Evolutionary conservation across 2,797 vertebrate genomes (phyloP), one percentile per base, ranked within the genome.

Genomic region (Apogon talboti): DNA sequence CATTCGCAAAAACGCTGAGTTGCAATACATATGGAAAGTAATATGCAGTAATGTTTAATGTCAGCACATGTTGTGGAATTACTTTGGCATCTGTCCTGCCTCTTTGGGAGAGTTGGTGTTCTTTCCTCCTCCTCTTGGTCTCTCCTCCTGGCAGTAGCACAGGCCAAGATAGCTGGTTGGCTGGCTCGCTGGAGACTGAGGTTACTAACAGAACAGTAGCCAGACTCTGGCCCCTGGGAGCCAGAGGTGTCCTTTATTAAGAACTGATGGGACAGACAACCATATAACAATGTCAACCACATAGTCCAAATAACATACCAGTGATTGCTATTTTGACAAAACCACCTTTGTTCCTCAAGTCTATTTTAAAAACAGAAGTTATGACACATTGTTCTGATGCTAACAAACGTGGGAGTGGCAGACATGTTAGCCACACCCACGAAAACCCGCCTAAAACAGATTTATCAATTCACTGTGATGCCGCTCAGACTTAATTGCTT

Each of bases 11-110:
- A 92, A 85, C 53, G 92, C 93, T 92, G 93, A 94, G 83, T 94
- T 94, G 92, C 92, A 87, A 71, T 86, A 87, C 90, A 89, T 93
- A 93, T 93, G 93, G 94, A 94, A 95, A 94, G 92, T 90, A 91
- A 94, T 93, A 89, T 91, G 88, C 89, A 81, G 89, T 87, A 91
- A 92, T 92, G 92, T 92, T 94, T 92, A 94, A 93, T 92, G 93
- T 95, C 93, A 94, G 93, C 93, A 94, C 92, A 93, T 93, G 93
- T 93, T 92, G 92, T 68, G 81, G 87, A 94, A 92, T 94, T 92
- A 93, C 88, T 93, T 91, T 94, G 93, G 93, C 93, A 86, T 93
- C 83, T 78, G 88, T 85, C 91, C 87, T 83, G 87, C 85, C 87
- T 93, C 88, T 91, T 83, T 78, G 86, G 91, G 90, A 93, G 89